These are phyloP conservation scores for Melieria omissa DNA, from an alignment of 2,888 invertebrate species.

Conservation along the genomic window DNA sequence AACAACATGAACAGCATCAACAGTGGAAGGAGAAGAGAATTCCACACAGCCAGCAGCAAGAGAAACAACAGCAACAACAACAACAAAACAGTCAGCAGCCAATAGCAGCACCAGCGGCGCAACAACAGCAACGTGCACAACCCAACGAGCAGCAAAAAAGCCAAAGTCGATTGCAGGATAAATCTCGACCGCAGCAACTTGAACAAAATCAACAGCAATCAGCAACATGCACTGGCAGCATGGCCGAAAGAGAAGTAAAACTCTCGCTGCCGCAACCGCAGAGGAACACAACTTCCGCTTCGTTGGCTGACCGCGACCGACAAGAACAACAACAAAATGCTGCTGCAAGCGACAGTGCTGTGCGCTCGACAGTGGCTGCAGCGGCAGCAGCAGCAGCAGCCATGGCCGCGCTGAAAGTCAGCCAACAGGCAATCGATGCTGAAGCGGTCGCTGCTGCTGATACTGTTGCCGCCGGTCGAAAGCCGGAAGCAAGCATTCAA, in stretches of 20 bases:
- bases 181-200: constrained; percentile 4
- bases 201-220: constrained; percentile 37
- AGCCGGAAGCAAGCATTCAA: no score
- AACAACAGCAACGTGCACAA: constrained; percentile 19
- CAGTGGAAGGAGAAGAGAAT: constrained; percentile 27
- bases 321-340: constrained; percentile 20
- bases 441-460: no score
- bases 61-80: background rate
- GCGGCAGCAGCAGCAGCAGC: constrained; percentile 5
- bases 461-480: constrained; percentile 2
- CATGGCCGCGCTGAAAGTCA: background rate
- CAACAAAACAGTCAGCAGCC: constrained; percentile 35
- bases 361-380: constrained; percentile 32
- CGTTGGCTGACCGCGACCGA: constrained; percentile 30
- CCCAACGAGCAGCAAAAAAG: constrained; percentile 10
- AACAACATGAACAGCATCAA: constrained; percentile 15
- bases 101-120: background rate
- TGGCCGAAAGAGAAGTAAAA: constrained; percentile 28
- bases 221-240: constrained; percentile 11
- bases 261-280: constrained; percentile 31
- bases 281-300: constrained; percentile 38
- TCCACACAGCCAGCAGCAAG: background rate
- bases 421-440: no score
- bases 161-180: constrained; percentile 23
- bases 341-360: background rate